phyloP scores from a whole-genome alignment of 1,140 invertebrate genomes.

The Trypoxylus dichotomus region DNA sequence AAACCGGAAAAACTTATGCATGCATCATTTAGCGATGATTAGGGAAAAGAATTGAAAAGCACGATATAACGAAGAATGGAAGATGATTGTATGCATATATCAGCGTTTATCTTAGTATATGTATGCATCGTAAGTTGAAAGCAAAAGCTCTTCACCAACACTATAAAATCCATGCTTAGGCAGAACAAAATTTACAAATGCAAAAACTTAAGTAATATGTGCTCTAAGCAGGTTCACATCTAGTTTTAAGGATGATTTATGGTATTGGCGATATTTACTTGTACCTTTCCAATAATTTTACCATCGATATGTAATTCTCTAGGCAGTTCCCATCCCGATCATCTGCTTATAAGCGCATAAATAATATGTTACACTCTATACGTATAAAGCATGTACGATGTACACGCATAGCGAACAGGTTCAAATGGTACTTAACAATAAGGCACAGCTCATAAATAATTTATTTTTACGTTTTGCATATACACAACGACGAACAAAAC shows the following conservation, averaged over 20 bases:
- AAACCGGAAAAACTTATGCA: too few species aligned
- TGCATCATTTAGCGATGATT: too few species aligned
- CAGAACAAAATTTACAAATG: too few species aligned
- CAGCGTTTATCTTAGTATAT: too few species aligned
- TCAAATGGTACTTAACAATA: background rate
- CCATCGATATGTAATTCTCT: background rate
- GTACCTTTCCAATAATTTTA: background rate
- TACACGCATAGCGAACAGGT: background rate
- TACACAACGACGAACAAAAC: background rate
- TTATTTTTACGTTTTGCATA: slow-evolving; percentile 14
- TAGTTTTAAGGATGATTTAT: slow-evolving; percentile 1
- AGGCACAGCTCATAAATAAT: slow-evolving; percentile 10
- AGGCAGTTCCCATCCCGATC: background rate
- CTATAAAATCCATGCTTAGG: too few species aligned
- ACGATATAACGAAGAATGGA: too few species aligned
- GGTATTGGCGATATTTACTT: background rate
- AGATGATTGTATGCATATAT: too few species aligned
- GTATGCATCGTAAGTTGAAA: too few species aligned
- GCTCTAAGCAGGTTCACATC: too few species aligned
- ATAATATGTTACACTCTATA: background rate
- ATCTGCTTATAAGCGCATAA: slow-evolving; percentile 6
- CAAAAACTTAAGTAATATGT: too few species aligned
- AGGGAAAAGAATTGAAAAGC: too few species aligned
- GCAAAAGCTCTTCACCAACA: too few species aligned
- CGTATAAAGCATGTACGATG: background rate